phyloP scores from a whole-genome alignment of 1,140 invertebrate genomes.

The Diplogasteroides magnus region DNA sequence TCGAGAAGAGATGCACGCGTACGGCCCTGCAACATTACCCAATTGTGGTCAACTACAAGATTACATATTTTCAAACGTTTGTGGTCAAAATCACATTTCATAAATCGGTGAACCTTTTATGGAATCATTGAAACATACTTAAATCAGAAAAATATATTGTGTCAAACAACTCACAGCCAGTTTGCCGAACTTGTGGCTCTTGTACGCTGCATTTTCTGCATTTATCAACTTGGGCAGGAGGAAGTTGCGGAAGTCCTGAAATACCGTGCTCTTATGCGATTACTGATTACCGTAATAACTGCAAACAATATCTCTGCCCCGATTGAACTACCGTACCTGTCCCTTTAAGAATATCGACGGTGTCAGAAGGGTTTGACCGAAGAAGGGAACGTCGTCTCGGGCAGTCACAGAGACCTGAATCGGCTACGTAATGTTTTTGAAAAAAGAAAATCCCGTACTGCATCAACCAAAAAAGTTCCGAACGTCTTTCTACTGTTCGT shows the following conservation, averaged over 20 bases:
- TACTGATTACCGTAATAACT: too few species aligned
- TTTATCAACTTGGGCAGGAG: constrained; percentile 93
- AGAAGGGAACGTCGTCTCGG: constrained; percentile 88
- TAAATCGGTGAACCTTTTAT: too few species aligned
- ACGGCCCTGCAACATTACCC: too few species aligned
- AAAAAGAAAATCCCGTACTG: background rate
- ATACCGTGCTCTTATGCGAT: too few species aligned
- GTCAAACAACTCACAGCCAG: constrained; percentile 82
- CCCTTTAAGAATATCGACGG: constrained; percentile 79
- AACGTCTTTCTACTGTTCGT: too few species aligned
- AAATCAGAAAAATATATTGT: constrained; percentile 31
- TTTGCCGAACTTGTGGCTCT: constrained; percentile 90
- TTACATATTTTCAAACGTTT: too few species aligned
- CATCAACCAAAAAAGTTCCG: too few species aligned
- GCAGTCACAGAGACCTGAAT: constrained; percentile 81
- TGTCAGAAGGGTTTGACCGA: constrained; percentile 81
- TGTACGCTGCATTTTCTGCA: constrained; percentile 93
- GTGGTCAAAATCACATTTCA: too few species aligned
- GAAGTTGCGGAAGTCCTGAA: constrained; percentile 90
- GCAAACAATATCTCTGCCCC: too few species aligned
- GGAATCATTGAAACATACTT: too few species aligned
- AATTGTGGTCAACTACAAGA: too few species aligned
- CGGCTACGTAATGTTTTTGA: background rate
- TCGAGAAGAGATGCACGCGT: constrained; percentile 82
- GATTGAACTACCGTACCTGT: too few species aligned